These are phyloP conservation scores for Tauraco erythrolophus DNA, from an alignment of 2,113 vertebrate genomes.

Conservation along the genomic window DNA sequence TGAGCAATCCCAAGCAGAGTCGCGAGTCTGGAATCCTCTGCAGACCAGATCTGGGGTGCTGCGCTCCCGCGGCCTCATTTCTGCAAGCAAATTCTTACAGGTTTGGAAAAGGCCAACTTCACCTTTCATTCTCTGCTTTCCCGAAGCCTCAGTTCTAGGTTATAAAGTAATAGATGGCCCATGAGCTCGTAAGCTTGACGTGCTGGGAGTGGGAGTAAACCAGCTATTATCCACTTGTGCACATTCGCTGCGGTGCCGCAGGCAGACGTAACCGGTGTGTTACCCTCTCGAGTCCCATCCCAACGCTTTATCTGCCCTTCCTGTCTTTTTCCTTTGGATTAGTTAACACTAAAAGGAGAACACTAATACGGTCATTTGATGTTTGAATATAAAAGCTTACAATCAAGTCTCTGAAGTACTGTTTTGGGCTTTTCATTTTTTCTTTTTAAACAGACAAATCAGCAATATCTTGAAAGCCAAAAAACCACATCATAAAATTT, in stretches of 20 bases:
- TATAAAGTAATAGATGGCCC: background rate
- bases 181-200: background rate
- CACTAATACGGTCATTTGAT: background rate
- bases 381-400: background rate
- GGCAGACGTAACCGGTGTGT: background rate
- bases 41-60: background rate
- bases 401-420: background rate
- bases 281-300: background rate
- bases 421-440: background rate
- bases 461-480: background rate
- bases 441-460: background rate
- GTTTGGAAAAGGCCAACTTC: background rate
- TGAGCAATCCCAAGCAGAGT: background rate
- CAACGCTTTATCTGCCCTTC: background rate
- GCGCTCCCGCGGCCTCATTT: fast-evolving
- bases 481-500: slow-evolving; percentile 11
- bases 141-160: background rate
- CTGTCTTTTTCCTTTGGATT: background rate
- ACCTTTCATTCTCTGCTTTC: background rate
- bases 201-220: background rate
- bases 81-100: background rate
- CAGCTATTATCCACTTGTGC: background rate
- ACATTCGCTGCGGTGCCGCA: background rate
- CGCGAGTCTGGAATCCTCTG: background rate
- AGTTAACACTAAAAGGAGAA: background rate